phyloP scores from a whole-genome alignment of 2,797 vertebrate species.

The Ctenopoma multispine region DNA sequence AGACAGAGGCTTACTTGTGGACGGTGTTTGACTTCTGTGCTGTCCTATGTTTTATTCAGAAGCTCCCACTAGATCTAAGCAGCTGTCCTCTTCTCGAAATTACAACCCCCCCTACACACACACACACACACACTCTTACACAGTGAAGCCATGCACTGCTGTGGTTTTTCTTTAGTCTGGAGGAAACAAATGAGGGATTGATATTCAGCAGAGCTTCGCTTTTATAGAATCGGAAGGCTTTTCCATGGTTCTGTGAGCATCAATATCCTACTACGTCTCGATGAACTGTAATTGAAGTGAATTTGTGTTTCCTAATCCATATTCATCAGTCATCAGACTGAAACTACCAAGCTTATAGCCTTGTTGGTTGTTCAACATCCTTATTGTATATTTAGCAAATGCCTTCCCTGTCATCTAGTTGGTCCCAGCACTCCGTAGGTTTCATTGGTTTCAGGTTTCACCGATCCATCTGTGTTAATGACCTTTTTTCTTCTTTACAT shows the following conservation, averaged over 20 bases:
- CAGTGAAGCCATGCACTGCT: conserved; percentile 39
- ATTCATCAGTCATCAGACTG: conserved; percentile 20
- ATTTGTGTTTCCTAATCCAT: conserved; percentile 21
- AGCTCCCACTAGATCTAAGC: conserved; percentile 62
- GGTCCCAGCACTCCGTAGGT: conserved; percentile 13
- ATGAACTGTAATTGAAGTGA: conserved; percentile 38
- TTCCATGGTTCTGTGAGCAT: conserved; percentile 33
- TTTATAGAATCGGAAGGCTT: conserved; percentile 33
- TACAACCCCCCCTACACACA: conserved; percentile 25
- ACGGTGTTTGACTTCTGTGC: conserved; percentile 67
- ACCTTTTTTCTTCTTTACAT: conserved; percentile 33
- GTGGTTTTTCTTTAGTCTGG: conserved; percentile 41
- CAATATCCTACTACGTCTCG: conserved; percentile 16
- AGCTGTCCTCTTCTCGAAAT: conserved; percentile 62
- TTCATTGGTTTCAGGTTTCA: conserved; percentile 60
- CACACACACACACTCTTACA: conserved; percentile 9
- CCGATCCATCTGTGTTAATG: conserved; percentile 57
- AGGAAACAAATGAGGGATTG: conserved; percentile 61
- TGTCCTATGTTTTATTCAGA: conserved; percentile 78
- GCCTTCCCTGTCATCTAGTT: conserved; percentile 20
- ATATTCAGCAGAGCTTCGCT: conserved; percentile 51
- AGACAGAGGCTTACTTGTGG: conserved; percentile 77
- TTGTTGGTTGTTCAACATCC: conserved; percentile 17
- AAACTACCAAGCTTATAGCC: background rate
- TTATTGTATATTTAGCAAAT: conserved; percentile 25